phyloP scores from a whole-genome alignment of 2,888 invertebrate genomes.

The Syritta pipiens region DNA sequence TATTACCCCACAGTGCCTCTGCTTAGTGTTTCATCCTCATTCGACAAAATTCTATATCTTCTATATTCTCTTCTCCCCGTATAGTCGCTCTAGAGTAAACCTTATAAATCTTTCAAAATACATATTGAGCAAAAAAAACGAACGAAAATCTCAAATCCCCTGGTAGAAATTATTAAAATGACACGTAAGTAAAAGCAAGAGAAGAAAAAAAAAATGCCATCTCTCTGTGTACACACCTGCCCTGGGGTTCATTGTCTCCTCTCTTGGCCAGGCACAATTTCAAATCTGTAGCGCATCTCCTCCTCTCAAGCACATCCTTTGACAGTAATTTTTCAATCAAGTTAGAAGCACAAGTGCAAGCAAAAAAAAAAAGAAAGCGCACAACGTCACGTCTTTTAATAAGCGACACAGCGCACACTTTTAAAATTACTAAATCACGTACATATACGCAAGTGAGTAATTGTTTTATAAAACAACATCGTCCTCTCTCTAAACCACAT shows the following conservation, averaged over 20 bases:
- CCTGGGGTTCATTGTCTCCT: constrained; percentile 49
- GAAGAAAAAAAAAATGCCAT: not conserved
- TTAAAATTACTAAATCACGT: constrained; percentile 51
- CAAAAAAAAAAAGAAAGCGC: constrained; percentile 10
- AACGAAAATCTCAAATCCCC: constrained; percentile 48
- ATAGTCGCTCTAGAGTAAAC: constrained; percentile 8
- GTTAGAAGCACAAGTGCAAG: constrained; percentile 34
- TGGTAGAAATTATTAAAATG: constrained; percentile 65
- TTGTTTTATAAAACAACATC: constrained; percentile 46
- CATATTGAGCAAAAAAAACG: constrained; percentile 27
- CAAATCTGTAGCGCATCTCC: constrained; percentile 13
- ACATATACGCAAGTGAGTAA: constrained; percentile 39
- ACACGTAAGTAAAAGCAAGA: constrained; percentile 43
- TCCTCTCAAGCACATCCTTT: constrained; percentile 40
- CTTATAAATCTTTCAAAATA: constrained; percentile 57
- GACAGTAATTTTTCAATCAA: constrained; percentile 68
- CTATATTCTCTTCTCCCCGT: not conserved
- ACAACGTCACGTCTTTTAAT: constrained; percentile 55
- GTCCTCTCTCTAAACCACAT: constrained; percentile 40
- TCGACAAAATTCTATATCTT: too few relatives aligned
- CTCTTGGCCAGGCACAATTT: not conserved
- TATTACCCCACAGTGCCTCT: constrained; percentile 39
- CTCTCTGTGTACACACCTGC: constrained; percentile 35
- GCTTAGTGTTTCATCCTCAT: constrained; percentile 9
- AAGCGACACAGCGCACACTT: constrained; percentile 33